Conservation (phyloP, 2,888 invertebrate genomes). For the Limnephilus auricula region DNA sequence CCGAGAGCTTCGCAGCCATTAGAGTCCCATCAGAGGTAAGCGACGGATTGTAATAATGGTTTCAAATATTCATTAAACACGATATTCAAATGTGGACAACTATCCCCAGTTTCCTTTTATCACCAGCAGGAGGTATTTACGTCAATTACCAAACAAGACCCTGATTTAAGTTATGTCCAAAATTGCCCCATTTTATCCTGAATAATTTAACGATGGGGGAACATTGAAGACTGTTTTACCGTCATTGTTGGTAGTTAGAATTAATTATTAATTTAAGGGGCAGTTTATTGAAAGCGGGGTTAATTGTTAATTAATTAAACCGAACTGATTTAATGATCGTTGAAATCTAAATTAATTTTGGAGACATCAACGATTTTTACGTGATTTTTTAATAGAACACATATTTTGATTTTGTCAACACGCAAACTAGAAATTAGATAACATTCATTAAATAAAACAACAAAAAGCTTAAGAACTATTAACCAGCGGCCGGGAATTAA, state of each 20-base stretch:
- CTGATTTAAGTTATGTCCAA: constrained; percentile 55
- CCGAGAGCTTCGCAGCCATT: not conserved
- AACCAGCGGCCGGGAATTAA: no score
- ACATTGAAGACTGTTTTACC: not conserved
- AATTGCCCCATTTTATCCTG: constrained; percentile 49
- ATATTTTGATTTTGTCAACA: not conserved
- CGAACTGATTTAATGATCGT: not conserved
- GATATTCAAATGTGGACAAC: constrained; percentile 23
- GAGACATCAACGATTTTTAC: not conserved
- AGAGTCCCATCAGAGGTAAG: not conserved
- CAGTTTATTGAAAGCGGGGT: not conserved
- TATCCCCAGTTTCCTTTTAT: constrained; percentile 18
- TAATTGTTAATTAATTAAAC: not conserved
- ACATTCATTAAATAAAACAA: no score
- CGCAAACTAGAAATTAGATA: not conserved
- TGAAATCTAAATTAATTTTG: not conserved
- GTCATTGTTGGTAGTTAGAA: not conserved
- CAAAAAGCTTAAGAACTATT: no score
- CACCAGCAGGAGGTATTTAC: constrained; percentile 27
- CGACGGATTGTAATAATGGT: constrained; percentile 2
- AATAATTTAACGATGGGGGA: constrained; percentile 25
- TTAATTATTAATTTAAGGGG: not conserved
- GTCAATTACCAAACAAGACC: constrained; percentile 54
- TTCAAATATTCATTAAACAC: constrained; percentile 35
- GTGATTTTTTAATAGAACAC: not conserved